Evolutionary conservation across 1,140 invertebrate species (phyloP).

Genomic region (Odontomachus brunneus): DNA sequence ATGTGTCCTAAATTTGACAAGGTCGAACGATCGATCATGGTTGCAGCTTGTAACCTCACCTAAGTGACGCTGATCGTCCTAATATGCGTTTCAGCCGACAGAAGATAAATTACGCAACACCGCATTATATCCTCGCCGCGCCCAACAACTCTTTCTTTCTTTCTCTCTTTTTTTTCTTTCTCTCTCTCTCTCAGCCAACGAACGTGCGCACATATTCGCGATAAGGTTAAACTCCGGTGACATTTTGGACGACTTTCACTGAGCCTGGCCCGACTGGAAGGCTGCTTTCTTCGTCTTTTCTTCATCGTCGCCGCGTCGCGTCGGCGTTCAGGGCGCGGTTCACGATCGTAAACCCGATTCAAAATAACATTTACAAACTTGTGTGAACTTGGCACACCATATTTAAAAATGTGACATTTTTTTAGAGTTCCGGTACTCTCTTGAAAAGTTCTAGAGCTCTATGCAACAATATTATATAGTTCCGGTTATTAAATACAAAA

Average conservation of each 20-base stretch:
- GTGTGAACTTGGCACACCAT: too few relatives aligned
- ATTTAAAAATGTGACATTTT: too few relatives aligned
- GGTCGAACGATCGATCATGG: slow-evolving; percentile 22
- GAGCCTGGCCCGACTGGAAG: slow-evolving; percentile 45
- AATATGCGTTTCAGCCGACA: slow-evolving; percentile 45
- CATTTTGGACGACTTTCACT: slow-evolving; percentile 77
- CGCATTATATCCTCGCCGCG: slow-evolving; percentile 54
- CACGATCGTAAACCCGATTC: slow-evolving; percentile 21
- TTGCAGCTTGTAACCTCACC: slow-evolving; percentile 23
- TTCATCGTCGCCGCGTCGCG: slow-evolving; percentile 20
- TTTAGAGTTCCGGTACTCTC: too few relatives aligned
- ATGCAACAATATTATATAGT: too few relatives aligned
- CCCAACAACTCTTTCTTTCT: slow-evolving; percentile 30
- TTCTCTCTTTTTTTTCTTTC: slow-evolving; percentile 10
- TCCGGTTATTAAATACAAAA: too few relatives aligned
- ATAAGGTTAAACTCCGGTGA: slow-evolving; percentile 76
- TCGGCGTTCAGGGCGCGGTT: slow-evolving; percentile 16
- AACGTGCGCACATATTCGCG: slow-evolving; percentile 49
- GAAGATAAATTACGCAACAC: slow-evolving; percentile 62
- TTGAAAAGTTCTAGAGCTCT: too few relatives aligned
- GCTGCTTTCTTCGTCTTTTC: slow-evolving; percentile 75
- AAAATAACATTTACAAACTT: slow-evolving; percentile 21
- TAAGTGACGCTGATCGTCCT: slow-evolving; percentile 48
- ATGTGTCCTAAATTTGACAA: too few relatives aligned
- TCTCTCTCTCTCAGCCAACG: slow-evolving; percentile 28